Base-by-base conservation (phyloP, 2,113 vertebrate genomes). In the Abramis brama region DNA sequence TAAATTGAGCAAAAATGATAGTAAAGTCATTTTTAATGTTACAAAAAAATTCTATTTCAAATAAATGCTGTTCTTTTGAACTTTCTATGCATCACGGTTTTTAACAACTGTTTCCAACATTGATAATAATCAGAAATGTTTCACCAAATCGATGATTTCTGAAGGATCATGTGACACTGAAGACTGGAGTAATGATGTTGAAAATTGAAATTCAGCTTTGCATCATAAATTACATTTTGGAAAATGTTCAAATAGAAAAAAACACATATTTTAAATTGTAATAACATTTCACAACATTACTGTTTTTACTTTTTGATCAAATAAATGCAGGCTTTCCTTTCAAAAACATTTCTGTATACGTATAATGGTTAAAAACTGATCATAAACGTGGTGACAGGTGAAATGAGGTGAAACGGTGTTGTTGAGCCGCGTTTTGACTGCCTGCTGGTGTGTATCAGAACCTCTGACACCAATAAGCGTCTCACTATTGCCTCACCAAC, bases 391-490 rank as follows among this genome's bases (percentile, higher is more conserved):
- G 25, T 6, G 10, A 23, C 57, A 79, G 59, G 39, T 81, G 59
- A 81, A 81, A 52, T 2, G 33, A 79, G 59, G 39, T 81, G 15
- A 81, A 81, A 19, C 8, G 11, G 6, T 60, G 50, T 73, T 80
- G 84, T 80, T 47, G 39, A 84, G 19, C 17, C 82, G 47, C 57
- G 23, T 64, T 71, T 15, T 10, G 47, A 23, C 4, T 25, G 36
- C 60, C 50, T 66, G 33, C 77, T 45, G 79, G 70, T 71, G 33
- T 76, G 71, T 19, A 82, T 82, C 59, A 68, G 33, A 76, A 70
- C 59, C 59, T 60, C 43, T 47, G 39, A 33, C 25, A 47, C 57
- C 59, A 71, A 71, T 71, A 43, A 80, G n/a, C 19, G 1, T 52
- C 79, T 52, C 25, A 33, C 57, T 50, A 55, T 82, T 66, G 36